Percentiles rank a stretch among this genome's conserved stretches.
These are phyloP conservation scores for Phrynocephalus versicolor DNA, from an alignment of 2,113 vertebrate species.

Conservation along the genomic window DNA sequence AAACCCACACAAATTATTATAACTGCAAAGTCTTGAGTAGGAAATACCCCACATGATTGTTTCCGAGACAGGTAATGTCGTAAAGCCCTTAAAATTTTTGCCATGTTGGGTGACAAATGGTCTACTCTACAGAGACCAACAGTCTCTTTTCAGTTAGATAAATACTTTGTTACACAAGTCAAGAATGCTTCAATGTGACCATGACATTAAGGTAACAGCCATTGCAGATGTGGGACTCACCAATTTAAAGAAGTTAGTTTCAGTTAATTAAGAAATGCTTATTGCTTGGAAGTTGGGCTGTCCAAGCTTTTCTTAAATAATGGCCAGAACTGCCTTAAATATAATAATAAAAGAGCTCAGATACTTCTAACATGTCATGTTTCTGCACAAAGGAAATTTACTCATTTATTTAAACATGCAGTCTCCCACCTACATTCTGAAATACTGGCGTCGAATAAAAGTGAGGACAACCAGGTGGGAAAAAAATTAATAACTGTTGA, in stretches of 20 bases:
- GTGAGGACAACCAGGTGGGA: neutral
- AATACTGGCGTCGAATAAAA: neutral
- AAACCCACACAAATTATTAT: slow-evolving; percentile 35
- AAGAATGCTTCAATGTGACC: neutral
- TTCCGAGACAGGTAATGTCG: slow-evolving; percentile 15
- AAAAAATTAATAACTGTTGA: neutral
- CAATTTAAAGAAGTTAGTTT: neutral
- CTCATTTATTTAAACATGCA: neutral
- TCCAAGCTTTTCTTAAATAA: neutral
- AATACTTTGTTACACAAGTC: neutral
- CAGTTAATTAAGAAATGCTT: slow-evolving; percentile 10
- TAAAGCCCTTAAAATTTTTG: neutral
- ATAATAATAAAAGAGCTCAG: neutral
- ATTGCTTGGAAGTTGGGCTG: neutral
- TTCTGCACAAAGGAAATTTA: neutral
- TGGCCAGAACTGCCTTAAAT: neutral
- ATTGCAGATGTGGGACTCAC: neutral
- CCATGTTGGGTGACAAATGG: slow-evolving; percentile 2
- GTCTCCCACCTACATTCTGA: neutral
- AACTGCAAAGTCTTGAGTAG: slow-evolving; percentile 12
- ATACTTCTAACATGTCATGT: neutral
- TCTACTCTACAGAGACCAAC: neutral
- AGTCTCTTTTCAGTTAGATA: neutral
- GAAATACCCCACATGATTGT: slow-evolving; percentile 46
- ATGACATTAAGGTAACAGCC: neutral